Evolutionary conservation across 2,888 invertebrate species (phyloP).

Genomic region (Tridacna crocea): DNA sequence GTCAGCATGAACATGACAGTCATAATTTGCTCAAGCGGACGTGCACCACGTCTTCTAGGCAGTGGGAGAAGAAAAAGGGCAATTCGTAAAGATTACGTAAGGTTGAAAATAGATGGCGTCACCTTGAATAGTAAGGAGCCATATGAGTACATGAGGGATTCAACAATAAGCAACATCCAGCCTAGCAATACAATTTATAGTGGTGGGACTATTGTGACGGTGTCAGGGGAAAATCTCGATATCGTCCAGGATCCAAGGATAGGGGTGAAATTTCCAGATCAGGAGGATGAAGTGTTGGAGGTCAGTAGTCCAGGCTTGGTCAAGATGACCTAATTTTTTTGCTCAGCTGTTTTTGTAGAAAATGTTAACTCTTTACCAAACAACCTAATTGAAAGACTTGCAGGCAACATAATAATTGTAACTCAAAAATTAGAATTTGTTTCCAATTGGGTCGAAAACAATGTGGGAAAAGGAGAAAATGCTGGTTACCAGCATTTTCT

Average conservation of each 20-base stretch:
- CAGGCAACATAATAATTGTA: too few relatives aligned
- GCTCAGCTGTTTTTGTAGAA: too few relatives aligned
- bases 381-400: too few relatives aligned
- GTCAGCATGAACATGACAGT: constrained; percentile 56
- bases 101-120: constrained; percentile 62
- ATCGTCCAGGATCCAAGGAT: constrained; percentile 75
- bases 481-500: too few relatives aligned
- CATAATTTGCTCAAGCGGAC: constrained; percentile 51
- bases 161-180: constrained; percentile 67
- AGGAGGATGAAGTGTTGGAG: constrained; percentile 28
- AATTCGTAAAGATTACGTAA: constrained; percentile 31
- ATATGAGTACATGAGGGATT: constrained; percentile 73
- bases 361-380: too few relatives aligned
- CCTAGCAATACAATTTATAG: constrained; percentile 68
- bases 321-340: too few relatives aligned
- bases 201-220: constrained; percentile 79
- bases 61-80: constrained; percentile 25
- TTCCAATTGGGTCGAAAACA: too few relatives aligned
- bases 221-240: constrained; percentile 80
- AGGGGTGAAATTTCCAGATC: constrained; percentile 45
- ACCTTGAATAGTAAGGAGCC: constrained; percentile 36
- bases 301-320: constrained; percentile 5
- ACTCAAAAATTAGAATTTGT: too few relatives aligned
- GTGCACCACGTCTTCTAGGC: constrained; percentile 36
- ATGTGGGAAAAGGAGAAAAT: too few relatives aligned